Evolutionary conservation across 53 echinoderm and acorn worm genomes (phyloP), one percentile per base, ranked within the genome.

Genomic region (Glandiceps talaboti): DNA sequence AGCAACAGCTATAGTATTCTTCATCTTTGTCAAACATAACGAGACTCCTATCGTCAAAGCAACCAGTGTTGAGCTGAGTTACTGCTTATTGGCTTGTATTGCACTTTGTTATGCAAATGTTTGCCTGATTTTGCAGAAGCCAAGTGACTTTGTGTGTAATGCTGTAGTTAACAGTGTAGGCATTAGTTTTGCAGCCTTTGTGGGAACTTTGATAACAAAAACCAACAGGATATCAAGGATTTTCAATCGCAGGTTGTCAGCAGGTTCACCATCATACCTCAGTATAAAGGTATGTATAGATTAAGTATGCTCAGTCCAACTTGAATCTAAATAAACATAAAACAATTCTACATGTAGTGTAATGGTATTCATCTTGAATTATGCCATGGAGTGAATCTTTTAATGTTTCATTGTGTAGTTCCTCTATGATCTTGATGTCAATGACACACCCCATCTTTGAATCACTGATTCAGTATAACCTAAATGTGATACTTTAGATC

Each of bases 221-320:
- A 94, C 94, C 81, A 92, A 94, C 76, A 86, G 94, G 28, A 94
- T 94, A 31, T 94, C 94, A 1, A 88, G 94, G 82, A 94, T 94
- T 78, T 94, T 94, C 77, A 94, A 94, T 80, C 81, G 94, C 14
- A 94, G 90, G 75, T 83, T 94, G 31, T 90, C 92, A 0, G 92
- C 92, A 32, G 94, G 94, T 33, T 82, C 87, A 30, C 94, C 94
- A 1, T 94, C 94, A 0, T 90, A 87, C 32, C 90, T 94, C 26
- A 92, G 86, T 30, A 88, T 92, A 75, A 92, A 92, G 92, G 94
- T 94, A 85, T 0, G 27, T n/a, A n/a, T n/a, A n/a, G n/a, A 45
- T 6, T 25, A 28, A 14, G 30, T 31, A 79, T n/a, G n/a, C n/a
- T n/a, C n/a, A n/a, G n/a, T n/a, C n/a, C n/a, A n/a, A n/a, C n/a